phyloP scores from a whole-genome alignment of 2,888 invertebrate genomes.

The Trimorus sp. region DNA sequence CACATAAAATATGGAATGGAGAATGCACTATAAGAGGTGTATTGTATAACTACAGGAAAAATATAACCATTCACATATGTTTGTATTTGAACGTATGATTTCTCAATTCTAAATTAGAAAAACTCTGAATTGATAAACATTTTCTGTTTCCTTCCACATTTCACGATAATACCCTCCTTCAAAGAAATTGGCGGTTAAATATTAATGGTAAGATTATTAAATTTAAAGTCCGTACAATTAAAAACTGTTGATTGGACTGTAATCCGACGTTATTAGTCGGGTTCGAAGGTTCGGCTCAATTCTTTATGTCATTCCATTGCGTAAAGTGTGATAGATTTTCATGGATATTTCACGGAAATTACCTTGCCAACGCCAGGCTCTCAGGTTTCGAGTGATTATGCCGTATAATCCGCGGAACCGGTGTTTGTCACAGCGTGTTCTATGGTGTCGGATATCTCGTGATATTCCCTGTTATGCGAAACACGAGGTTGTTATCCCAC shows the following conservation, averaged over 20 bases:
- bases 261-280: not conserved
- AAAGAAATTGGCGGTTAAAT: too few species aligned
- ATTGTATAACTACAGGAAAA: too few species aligned
- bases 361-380: constrained; percentile 72
- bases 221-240: not conserved
- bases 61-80: too few species aligned
- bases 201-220: too few species aligned
- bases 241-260: not conserved
- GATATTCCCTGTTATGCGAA: constrained; percentile 81
- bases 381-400: constrained; percentile 80
- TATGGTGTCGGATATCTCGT: constrained; percentile 76
- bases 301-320: constrained; percentile 33
- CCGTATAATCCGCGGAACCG: constrained; percentile 78
- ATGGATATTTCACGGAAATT: constrained; percentile 76
- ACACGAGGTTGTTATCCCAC: constrained; percentile 80
- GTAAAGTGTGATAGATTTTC: constrained; percentile 67
- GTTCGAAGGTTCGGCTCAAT: constrained; percentile 8
- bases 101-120: too few species aligned
- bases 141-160: too few species aligned
- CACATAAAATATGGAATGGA: too few species aligned
- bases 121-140: too few species aligned
- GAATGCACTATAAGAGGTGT: too few species aligned
- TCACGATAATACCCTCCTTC: too few species aligned
- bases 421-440: constrained; percentile 76
- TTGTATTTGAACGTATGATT: too few species aligned